Percentiles rank a stretch among this genome's conserved stretches.
Evolutionary conservation across 2,888 invertebrate species (phyloP).

Genomic region (Drosophila buzzatii): DNA sequence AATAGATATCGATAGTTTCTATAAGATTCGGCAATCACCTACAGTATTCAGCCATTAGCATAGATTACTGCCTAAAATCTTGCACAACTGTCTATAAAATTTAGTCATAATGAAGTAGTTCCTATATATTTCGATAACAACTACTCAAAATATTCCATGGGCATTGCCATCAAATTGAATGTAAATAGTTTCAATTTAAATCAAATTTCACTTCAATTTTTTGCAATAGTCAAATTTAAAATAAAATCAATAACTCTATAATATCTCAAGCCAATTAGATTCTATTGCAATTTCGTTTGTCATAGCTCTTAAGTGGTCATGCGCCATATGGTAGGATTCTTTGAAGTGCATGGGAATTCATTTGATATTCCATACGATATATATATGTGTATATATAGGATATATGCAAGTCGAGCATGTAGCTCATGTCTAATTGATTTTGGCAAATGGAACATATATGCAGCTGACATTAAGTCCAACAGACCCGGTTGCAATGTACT

Average conservation of each 20-base stretch:
- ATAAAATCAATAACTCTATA: too few species aligned
- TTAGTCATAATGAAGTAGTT: too few species aligned
- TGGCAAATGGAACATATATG: not conserved
- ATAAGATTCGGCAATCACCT: too few species aligned
- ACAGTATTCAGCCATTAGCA: too few species aligned
- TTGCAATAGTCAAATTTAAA: too few species aligned
- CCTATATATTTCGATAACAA: not conserved
- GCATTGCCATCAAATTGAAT: not conserved
- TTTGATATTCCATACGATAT: not conserved
- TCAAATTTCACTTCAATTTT: not conserved
- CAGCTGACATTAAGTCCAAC: not conserved
- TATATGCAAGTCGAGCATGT: not conserved
- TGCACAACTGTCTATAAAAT: too few species aligned
- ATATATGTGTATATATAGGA: not conserved
- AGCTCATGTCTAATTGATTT: not conserved
- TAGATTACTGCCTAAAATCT: too few species aligned
- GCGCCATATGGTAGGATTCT: not conserved
- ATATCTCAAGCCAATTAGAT: not conserved
- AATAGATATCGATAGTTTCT: too few species aligned
- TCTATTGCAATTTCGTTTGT: not conserved
- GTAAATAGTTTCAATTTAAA: not conserved
- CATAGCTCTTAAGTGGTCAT: not conserved
- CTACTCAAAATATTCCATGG: too few species aligned
- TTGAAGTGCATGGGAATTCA: not conserved
- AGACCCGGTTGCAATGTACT: not conserved